phyloP scores from a whole-genome alignment of 2,888 invertebrate species.

The Eilema griseolum region DNA sequence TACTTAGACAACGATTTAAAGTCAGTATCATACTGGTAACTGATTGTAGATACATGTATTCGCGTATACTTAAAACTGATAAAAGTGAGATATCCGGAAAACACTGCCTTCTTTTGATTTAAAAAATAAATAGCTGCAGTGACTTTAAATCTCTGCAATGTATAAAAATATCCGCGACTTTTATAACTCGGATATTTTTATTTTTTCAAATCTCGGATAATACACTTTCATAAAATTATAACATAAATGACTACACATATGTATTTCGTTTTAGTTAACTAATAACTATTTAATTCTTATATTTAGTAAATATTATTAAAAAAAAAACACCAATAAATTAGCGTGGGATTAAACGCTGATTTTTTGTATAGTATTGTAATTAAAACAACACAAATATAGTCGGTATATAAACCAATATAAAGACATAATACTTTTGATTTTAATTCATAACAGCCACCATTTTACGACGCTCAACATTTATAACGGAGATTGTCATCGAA shows the following conservation, averaged over 20 bases:
- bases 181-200: neutral
- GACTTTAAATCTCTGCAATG: neutral
- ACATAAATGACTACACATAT: conserved; percentile 10
- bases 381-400: conserved; percentile 1
- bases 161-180: neutral
- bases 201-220: neutral
- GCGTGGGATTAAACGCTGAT: conserved; percentile 1
- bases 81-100: neutral
- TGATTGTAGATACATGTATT: neutral
- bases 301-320: conserved; percentile 8
- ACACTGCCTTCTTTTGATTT: neutral
- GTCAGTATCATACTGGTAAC: neutral
- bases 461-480: neutral
- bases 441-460: neutral
- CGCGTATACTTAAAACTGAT: neutral
- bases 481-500: neutral
- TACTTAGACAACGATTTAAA: neutral
- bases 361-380: conserved; percentile 6
- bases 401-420: neutral
- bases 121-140: neutral
- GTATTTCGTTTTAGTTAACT: conserved; percentile 7
- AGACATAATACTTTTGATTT: neutral
- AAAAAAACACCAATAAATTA: conserved; percentile 6
- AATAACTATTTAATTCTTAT: neutral
- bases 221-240: neutral